These are phyloP conservation scores for Copidosoma floridanum DNA, from an alignment of 1,140 invertebrate species.

Conservation along the genomic window DNA sequence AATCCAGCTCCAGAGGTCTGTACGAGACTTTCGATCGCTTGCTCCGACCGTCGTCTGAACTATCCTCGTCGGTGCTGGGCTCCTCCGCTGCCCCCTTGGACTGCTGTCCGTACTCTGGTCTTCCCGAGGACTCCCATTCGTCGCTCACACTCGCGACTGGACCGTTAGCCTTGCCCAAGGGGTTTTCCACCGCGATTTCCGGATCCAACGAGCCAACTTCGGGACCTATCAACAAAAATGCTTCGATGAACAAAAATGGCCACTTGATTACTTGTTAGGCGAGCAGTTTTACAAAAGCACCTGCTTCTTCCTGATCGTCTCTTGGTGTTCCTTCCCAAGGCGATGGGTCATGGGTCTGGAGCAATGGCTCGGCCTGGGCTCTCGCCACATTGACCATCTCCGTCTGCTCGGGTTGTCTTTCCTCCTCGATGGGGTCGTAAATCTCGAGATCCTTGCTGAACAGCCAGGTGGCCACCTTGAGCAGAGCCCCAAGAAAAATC, in stretches of 20 bases:
- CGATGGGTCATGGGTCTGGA: no score
- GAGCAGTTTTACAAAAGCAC: no score
- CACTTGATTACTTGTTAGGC: no score
- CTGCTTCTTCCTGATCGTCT: not conserved
- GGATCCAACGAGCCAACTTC: not conserved
- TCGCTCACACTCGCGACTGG: not conserved
- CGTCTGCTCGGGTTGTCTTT: slow-evolving; percentile 18
- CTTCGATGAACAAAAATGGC: not conserved
- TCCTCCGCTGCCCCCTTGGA: no score
- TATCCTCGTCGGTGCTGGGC: slow-evolving; percentile 41
- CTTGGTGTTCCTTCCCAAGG: no score
- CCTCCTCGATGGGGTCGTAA: slow-evolving; percentile 30
- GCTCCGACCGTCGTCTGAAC: slow-evolving; percentile 42
- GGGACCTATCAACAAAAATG: not conserved
- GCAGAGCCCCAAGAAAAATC: slow-evolving; percentile 31
- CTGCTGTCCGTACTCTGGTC: slow-evolving; percentile 40
- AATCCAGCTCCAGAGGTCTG: slow-evolving; percentile 46
- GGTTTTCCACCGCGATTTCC: not conserved
- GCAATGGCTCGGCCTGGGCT: slow-evolving; percentile 32
- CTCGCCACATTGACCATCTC: slow-evolving; percentile 33
- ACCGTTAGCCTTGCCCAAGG: not conserved
- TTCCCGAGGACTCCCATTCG: not conserved
- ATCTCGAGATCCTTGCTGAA: slow-evolving; percentile 39
- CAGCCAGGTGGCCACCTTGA: slow-evolving; percentile 39
- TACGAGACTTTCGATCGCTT: slow-evolving; percentile 39